phyloP scores from a whole-genome alignment of 1,140 invertebrate genomes.

The Procambarus clarkii region DNA sequence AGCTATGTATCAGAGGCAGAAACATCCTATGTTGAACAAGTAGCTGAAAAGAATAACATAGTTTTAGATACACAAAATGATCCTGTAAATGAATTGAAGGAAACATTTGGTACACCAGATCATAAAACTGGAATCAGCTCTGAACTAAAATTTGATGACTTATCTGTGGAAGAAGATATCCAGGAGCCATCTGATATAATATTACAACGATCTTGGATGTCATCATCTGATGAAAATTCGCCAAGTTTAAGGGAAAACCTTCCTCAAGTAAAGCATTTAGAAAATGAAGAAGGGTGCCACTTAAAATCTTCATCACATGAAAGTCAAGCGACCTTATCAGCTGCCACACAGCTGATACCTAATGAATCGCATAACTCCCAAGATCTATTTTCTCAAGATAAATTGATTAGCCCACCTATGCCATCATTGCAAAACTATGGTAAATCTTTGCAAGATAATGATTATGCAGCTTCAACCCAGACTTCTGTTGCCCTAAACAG shows the following conservation, averaged over 20 bases:
- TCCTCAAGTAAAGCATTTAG: not conserved
- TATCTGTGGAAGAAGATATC: not conserved
- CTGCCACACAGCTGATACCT: not conserved
- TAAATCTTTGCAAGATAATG: not conserved
- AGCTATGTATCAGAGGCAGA: conserved; percentile 12
- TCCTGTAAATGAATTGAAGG: not conserved
- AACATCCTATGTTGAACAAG: not conserved
- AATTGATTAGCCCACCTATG: not conserved
- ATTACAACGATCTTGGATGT: not conserved
- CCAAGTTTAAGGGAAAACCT: not conserved
- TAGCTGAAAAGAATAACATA: not conserved
- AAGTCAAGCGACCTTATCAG: not conserved
- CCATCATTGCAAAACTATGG: not conserved
- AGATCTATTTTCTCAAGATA: not conserved
- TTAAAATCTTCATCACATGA: not conserved
- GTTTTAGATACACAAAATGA: not conserved
- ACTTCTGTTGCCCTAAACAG: not conserved
- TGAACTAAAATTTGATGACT: not conserved
- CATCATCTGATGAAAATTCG: not conserved
- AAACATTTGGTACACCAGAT: not conserved
- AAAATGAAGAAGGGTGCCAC: not conserved
- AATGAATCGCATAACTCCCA: not conserved
- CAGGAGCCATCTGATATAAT: conserved; percentile 1
- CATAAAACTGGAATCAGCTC: not conserved
- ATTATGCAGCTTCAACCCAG: not conserved